Percentiles rank a stretch among this genome's conserved stretches.
Conservation (phyloP, 2,888 invertebrate species). For the Rhabditoides inermis region DNA sequence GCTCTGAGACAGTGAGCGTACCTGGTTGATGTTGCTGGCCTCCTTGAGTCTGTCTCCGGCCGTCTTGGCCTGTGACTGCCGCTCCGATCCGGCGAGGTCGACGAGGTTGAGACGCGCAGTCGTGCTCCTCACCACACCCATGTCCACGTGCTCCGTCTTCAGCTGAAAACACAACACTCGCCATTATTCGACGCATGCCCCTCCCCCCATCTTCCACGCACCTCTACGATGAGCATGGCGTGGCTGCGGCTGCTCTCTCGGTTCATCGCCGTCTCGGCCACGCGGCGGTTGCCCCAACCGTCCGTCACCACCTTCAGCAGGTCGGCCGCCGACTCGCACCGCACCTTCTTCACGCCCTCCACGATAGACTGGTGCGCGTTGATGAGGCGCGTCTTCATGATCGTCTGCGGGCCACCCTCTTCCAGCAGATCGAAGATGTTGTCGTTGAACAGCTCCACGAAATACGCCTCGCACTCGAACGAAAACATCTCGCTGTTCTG, state of each 20-base stretch:
- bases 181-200: background rate
- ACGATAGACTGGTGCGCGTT: background rate
- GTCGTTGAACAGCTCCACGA: constrained; percentile 56
- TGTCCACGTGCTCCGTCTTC: constrained; percentile 47
- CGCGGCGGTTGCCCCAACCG: constrained; percentile 53
- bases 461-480: constrained; percentile 53
- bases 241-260: constrained; percentile 55
- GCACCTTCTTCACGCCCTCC: constrained; percentile 18
- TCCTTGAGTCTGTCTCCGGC: constrained; percentile 54
- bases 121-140: constrained; percentile 46
- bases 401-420: background rate
- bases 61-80: constrained; percentile 54
- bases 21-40: constrained; percentile 54
- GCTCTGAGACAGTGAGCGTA: background rate
- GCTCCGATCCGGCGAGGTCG: constrained; percentile 56
- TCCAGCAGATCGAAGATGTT: constrained; percentile 54
- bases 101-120: constrained; percentile 55
- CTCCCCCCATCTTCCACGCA: constrained; percentile 16
- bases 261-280: constrained; percentile 56
- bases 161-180: constrained; percentile 7
- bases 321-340: constrained; percentile 51
- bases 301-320: constrained; percentile 7
- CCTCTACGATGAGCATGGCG: constrained; percentile 54
- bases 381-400: background rate
- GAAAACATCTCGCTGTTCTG: constrained; percentile 52